A percentile compares a stretch with the other conserved stretches of the same genome.
phyloP scores from a whole-genome alignment of 2,888 invertebrate species.

The Norana najaformis region DNA sequence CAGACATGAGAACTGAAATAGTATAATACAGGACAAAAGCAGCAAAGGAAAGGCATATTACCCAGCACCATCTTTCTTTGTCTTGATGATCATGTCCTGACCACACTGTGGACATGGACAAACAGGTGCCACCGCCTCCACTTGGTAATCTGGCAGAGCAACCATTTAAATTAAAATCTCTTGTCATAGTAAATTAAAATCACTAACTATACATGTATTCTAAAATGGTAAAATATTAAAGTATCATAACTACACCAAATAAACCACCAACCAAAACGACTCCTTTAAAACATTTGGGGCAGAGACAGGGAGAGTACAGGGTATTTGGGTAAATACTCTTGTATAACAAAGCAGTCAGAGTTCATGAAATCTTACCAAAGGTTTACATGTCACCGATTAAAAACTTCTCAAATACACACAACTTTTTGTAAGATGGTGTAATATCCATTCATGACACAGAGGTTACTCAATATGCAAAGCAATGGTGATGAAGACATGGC shows the following conservation, averaged over 20 bases:
- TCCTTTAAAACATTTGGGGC: not conserved
- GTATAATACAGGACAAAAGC: not conserved
- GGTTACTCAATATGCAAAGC: not conserved
- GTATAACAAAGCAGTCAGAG: not conserved
- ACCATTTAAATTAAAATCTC: not conserved
- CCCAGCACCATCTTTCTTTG: constrained; percentile 70
- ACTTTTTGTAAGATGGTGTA: not conserved
- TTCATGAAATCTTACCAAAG: too few relatives aligned
- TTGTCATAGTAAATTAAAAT: not conserved
- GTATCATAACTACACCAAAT: not conserved
- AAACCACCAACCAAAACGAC: not conserved
- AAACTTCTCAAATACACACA: not conserved
- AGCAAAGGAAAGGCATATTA: constrained; percentile 40
- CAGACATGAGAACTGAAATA: not conserved
- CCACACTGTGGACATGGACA: constrained; percentile 79
- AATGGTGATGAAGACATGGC: not conserved
- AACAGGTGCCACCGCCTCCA: constrained; percentile 49
- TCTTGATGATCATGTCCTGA: constrained; percentile 72
- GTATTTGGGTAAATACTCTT: not conserved
- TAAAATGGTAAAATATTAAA: not conserved
- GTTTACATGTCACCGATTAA: not conserved
- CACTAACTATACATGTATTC: too few relatives aligned
- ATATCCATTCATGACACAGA: not conserved
- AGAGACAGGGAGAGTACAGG: not conserved
- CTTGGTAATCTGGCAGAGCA: not conserved